Percentiles rank a stretch among this genome's conserved stretches.
These are phyloP conservation scores for Listronotus bonariensis DNA, from an alignment of 1,140 invertebrate species.

Conservation along the genomic window DNA sequence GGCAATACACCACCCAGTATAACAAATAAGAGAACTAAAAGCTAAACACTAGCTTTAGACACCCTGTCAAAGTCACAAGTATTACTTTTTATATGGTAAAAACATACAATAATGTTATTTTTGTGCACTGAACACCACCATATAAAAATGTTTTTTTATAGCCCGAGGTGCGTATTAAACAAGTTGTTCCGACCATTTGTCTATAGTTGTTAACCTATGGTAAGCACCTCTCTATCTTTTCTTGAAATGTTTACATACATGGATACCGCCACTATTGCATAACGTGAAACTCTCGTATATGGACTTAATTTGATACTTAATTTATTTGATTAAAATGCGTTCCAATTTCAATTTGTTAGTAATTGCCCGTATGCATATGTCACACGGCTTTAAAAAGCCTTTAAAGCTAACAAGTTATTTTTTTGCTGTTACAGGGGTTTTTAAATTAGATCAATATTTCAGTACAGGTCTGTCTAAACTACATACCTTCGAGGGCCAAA, in stretches of 20 bases:
- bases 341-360: conserved; percentile 17
- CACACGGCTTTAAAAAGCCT: background rate
- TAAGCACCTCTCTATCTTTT: conserved; percentile 16
- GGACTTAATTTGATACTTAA: conserved; percentile 20
- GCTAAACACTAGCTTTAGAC: no score
- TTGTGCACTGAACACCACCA: background rate
- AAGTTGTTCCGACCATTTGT: conserved; percentile 22
- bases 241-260: conserved; percentile 23
- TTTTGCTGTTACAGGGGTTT: no score
- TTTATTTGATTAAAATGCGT: conserved; percentile 24
- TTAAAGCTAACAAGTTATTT: no score
- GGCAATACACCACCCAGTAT: no score
- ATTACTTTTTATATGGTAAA: background rate
- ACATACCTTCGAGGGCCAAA: no score
- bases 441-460: no score
- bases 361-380: conserved; percentile 6
- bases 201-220: conserved; percentile 31
- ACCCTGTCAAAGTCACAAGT: no score
- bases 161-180: conserved; percentile 17
- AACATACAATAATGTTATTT: background rate
- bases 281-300: conserved; percentile 17
- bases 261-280: conserved; percentile 23
- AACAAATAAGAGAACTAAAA: no score
- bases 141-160: conserved; percentile 16
- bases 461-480: no score